A percentile compares a stretch with the other conserved stretches of the same genome.
These are phyloP conservation scores for Drosophila algonquin DNA, from an alignment of 2,888 invertebrate genomes.

Conservation along the genomic window DNA sequence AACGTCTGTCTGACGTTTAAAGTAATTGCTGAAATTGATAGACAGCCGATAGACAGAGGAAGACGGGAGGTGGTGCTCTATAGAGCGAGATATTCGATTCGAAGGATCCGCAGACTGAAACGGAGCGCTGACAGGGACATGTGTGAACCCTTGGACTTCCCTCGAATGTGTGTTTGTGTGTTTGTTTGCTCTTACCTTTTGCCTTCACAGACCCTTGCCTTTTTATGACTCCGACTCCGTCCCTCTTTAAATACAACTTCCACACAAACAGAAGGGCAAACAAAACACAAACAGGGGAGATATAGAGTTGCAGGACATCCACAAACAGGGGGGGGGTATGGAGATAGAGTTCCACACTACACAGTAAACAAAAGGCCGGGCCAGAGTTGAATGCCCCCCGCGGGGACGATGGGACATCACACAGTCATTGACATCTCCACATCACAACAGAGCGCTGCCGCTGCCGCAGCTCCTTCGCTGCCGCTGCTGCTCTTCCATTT, in stretches of 20 bases:
- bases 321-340: conserved; percentile 6
- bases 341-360: background rate
- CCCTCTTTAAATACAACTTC: conserved; percentile 48
- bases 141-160: conserved; percentile 23
- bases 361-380: background rate
- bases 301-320: conserved; percentile 33
- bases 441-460: background rate
- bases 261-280: conserved; percentile 30
- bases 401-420: conserved; percentile 27
- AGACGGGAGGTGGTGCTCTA: too few relatives aligned
- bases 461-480: background rate
- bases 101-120: background rate
- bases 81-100: too few relatives aligned
- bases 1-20: conserved; percentile 48
- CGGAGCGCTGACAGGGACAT: conserved; percentile 3
- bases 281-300: conserved; percentile 51
- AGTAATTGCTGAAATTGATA: conserved; percentile 63
- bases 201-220: conserved; percentile 14
- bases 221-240: conserved; percentile 22
- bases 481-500: conserved; percentile 19
- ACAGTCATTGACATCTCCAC: conserved; percentile 64
- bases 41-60: conserved; percentile 46
- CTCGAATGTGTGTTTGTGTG: conserved; percentile 38
- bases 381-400: conserved; percentile 68
- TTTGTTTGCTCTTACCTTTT: conserved; percentile 18